Base-by-base conservation (phyloP, 1,140 invertebrate genomes). In the Bicyclus anynana region DNA sequence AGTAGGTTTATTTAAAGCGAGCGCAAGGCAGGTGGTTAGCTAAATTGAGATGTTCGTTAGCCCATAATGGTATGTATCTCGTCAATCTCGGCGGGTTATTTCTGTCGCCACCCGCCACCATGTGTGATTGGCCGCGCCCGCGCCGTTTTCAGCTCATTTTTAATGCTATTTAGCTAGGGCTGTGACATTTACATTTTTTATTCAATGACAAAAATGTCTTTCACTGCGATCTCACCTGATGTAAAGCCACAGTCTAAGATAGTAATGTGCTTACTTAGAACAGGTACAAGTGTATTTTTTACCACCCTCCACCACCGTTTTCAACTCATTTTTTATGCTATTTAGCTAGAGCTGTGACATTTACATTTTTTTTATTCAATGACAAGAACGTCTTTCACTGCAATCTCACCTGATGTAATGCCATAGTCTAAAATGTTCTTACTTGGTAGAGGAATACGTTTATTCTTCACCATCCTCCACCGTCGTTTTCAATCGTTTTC, bases 21-120 rank as follows among this genome's bases (percentile, higher is more conserved):
- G 59, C 48, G 55, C 55, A 35, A 65, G 61, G 67, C 72, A 75
- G 74, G 74, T 77, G 74, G 74, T 59, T 73, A 62, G 72, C 62
- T 74, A 77, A 77, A 78, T 78, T 78, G 75, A 78, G 75, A 72
- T 78, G 75, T 78, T 78, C 75, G 75, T 78, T 78, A 78, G 65
- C 40, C 70, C 66, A 63, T 78, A 78, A 78, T 78, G 69, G 59
- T 78, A 78, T 78, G 75, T 78, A 78, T 78, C 75, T 69, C 61
- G 71, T 72, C 72, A 75, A 75, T 75, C 74, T 64, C 38, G 62
- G 58, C 51, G 67, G 63, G 72, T 73, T 72, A 73, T 79, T 73
- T 57, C 66, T 69, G 67, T 62, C 69, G 65, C 69, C 69, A 67
- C 59, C 69, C 66, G 59, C 59, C 50, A 50, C 51, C 59, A 58